Base-by-base conservation (phyloP, 2,113 vertebrate species). In the Solea solea region DNA sequence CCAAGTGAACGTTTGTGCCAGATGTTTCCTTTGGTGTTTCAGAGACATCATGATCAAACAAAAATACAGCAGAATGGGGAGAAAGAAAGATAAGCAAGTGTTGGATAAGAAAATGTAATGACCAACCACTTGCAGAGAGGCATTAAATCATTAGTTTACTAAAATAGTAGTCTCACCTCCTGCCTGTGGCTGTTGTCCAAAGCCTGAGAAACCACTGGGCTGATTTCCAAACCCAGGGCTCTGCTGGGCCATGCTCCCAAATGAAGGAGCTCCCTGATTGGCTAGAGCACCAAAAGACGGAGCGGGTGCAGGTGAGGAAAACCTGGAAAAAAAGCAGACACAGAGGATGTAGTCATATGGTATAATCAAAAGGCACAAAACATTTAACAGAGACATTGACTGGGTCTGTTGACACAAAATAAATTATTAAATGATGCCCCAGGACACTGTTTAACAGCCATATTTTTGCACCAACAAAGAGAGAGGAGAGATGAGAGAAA, bases 221-320 rank as follows among this genome's bases (percentile, higher is more conserved):
- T 95, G 97, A 16, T 82, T 72, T 52, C 95, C 96, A 0, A 98
- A 98, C 1, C 90, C 93, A 0, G 95, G 7, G 0, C 85, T 76
- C 86, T 97, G 96, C 10, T 97, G 96, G 9, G 95, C 95, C 60
- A 99, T 77, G 0, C 81, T 90, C 5, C 98, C 96, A 2, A 99
- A 98, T 0, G 96, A 94, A 0, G 96, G 96, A 0, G 95, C 64
- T 4, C 82, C 95, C 65, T 97, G 97, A 85, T 74, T 93, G 13
- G 97, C 96, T 5, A 99, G 65, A 0, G 92, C 93, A 14, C 96
- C 96, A 4, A 99, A 99, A 0, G 96, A 93, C 0, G 95, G 93
- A 0, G 91, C 93, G 13, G 67, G 94, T 59, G 88, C 83, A 56
- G 94, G 89, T 60, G 94, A 94, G 34, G 95, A 95, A 56, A 98